phyloP scores from a whole-genome alignment of 2,797 vertebrate genomes.

The Helicolenus hilgendorfi region DNA sequence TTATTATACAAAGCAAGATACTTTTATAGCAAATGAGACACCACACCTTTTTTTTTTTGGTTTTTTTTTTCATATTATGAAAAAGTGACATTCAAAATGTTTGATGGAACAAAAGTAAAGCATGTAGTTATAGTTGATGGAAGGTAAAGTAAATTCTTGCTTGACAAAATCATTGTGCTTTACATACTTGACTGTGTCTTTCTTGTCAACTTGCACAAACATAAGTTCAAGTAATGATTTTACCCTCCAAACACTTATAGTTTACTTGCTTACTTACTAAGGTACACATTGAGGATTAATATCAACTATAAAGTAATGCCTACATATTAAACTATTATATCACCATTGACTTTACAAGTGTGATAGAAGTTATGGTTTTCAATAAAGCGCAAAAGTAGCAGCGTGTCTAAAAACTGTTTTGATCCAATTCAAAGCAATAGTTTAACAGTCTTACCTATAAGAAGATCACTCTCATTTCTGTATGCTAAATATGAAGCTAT shows the following conservation, averaged over 20 bases:
- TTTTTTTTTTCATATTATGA: not conserved
- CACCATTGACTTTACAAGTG: constrained; percentile 20
- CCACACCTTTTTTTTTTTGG: not conserved
- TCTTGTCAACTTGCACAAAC: not conserved
- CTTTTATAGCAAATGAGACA: not conserved
- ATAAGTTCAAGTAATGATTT: not conserved
- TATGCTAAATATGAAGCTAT: too few relatives aligned
- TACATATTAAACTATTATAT: not conserved
- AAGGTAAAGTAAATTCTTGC: not conserved
- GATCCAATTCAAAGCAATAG: not conserved
- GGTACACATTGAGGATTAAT: not conserved
- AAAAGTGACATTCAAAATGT: not conserved
- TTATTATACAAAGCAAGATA: not conserved
- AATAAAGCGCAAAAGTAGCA: too few relatives aligned
- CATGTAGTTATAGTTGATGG: not conserved
- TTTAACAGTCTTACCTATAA: too few relatives aligned
- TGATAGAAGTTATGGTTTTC: constrained; percentile 14
- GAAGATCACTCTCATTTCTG: too few relatives aligned
- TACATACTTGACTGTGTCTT: not conserved
- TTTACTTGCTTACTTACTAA: not conserved
- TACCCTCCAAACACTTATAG: not conserved
- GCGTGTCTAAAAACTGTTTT: not conserved
- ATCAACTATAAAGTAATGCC: too few relatives aligned
- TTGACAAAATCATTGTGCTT: not conserved
- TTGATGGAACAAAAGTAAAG: not conserved